These are phyloP conservation scores for Cottus gobio DNA, from an alignment of 2,113 vertebrate genomes.

Conservation along the genomic window DNA sequence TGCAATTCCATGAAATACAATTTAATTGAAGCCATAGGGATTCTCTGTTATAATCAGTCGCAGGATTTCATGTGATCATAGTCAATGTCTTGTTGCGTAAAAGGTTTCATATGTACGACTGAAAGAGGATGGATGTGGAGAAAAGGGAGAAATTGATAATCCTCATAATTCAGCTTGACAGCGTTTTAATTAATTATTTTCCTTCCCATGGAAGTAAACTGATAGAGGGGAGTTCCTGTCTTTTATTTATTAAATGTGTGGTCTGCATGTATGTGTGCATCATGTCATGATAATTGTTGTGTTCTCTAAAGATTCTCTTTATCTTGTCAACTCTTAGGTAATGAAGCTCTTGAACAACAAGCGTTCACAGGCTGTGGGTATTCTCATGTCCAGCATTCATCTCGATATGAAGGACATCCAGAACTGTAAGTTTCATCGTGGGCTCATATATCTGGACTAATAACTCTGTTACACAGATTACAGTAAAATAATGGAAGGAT, in stretches of 20 bases:
- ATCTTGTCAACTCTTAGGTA: conserved; percentile 81
- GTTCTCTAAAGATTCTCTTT: no score
- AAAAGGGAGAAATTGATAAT: conserved; percentile 29
- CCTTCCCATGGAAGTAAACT: conserved; percentile 41
- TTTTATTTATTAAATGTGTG: conserved; percentile 39
- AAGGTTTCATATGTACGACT: conserved; percentile 14
- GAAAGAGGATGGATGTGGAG: conserved; percentile 44
- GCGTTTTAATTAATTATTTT: conserved; percentile 45
- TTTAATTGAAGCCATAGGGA: conserved; percentile 11
- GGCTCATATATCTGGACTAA: neutral
- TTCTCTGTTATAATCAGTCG: conserved; percentile 24
- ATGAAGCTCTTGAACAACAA: conserved; percentile 97
- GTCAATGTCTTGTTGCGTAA: conserved; percentile 20
- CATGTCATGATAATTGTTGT: neutral
- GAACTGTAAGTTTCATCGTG: conserved; percentile 72
- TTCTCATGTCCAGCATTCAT: conserved; percentile 86
- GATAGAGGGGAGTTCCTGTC: conserved; percentile 10
- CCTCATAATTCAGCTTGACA: conserved; percentile 51
- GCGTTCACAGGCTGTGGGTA: conserved; percentile 96
- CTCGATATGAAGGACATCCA: conserved; percentile 86
- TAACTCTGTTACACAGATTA: neutral
- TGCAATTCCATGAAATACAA: neutral
- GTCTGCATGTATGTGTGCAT: neutral
- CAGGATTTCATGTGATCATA: neutral
- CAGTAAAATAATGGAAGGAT: neutral